Evolutionary conservation across 2,888 invertebrate species (phyloP).

Genomic region (Eulithis prunata): DNA sequence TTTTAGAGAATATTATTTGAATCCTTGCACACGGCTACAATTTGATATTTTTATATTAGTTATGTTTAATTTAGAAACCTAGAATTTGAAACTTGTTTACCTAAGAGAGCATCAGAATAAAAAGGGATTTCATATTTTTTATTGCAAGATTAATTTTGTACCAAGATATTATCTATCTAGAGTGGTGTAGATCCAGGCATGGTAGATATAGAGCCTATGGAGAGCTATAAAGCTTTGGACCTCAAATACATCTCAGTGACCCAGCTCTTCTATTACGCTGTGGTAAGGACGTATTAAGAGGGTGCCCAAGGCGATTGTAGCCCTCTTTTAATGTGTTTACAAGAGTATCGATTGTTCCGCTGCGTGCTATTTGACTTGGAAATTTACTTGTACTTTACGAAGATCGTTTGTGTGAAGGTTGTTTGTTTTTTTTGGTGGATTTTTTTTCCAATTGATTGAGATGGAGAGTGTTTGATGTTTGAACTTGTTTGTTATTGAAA

Average conservation of each 20-base stretch:
- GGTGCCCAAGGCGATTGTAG: slow-evolving; percentile 53
- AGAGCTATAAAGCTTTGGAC: too few species aligned
- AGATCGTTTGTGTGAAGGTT: slow-evolving; percentile 48
- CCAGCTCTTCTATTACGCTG: slow-evolving; percentile 13
- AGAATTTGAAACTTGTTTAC: too few species aligned
- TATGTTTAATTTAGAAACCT: too few species aligned
- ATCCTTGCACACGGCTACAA: too few species aligned
- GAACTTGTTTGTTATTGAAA: slow-evolving; percentile 24
- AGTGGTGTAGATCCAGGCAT: too few species aligned
- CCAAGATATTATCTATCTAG: too few species aligned
- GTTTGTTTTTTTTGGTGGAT: slow-evolving; percentile 56
- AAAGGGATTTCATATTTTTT: too few species aligned
- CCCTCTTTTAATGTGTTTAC: slow-evolving; percentile 83
- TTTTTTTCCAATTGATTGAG: slow-evolving; percentile 28
- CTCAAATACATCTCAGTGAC: not conserved
- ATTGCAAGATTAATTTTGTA: too few species aligned
- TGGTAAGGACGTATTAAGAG: slow-evolving; percentile 57
- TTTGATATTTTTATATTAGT: too few species aligned
- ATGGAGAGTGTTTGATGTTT: slow-evolving; percentile 18
- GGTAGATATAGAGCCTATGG: too few species aligned
- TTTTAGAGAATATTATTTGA: too few species aligned
- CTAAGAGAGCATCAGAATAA: too few species aligned
- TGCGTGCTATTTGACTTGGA: slow-evolving; percentile 82
- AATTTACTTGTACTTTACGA: slow-evolving; percentile 69
- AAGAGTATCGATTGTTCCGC: slow-evolving; percentile 83